These are phyloP conservation scores for Brachypalpus laphriformis DNA, from an alignment of 2,888 invertebrate genomes.

Conservation along the genomic window DNA sequence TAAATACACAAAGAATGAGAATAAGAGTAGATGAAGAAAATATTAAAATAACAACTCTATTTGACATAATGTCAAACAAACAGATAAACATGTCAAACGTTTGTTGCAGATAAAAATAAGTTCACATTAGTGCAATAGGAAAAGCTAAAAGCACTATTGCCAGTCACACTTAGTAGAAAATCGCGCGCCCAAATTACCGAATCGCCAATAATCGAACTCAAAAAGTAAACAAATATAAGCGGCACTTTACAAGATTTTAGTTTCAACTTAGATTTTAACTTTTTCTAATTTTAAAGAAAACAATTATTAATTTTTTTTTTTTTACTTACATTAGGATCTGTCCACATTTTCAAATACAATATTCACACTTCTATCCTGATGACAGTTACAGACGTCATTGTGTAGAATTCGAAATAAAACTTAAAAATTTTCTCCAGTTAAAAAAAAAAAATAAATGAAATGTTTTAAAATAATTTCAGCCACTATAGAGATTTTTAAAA, in stretches of 20 bases:
- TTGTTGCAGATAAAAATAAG: neutral
- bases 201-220: constrained; percentile 16
- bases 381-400: constrained; percentile 72
- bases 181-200: constrained; percentile 52
- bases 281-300: neutral
- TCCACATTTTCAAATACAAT: constrained; percentile 72
- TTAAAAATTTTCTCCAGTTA: constrained; percentile 17
- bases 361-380: constrained; percentile 73
- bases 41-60: neutral
- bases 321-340: constrained; percentile 73
- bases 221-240: constrained; percentile 39
- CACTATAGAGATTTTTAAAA: constrained; percentile 8
- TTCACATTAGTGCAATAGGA: neutral
- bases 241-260: neutral
- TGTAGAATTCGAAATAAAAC: constrained; percentile 55
- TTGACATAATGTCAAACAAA: constrained; percentile 8
- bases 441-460: neutral
- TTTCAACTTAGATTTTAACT: neutral
- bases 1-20: constrained; percentile 15
- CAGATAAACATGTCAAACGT: constrained; percentile 30
- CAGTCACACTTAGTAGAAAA: constrained; percentile 54
- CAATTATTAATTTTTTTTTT: neutral
- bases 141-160: neutral
- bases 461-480: constrained; percentile 10
- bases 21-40: neutral